These are phyloP conservation scores for Protonibea diacanthus DNA, from an alignment of 2,797 vertebrate species.

Conservation along the genomic window DNA sequence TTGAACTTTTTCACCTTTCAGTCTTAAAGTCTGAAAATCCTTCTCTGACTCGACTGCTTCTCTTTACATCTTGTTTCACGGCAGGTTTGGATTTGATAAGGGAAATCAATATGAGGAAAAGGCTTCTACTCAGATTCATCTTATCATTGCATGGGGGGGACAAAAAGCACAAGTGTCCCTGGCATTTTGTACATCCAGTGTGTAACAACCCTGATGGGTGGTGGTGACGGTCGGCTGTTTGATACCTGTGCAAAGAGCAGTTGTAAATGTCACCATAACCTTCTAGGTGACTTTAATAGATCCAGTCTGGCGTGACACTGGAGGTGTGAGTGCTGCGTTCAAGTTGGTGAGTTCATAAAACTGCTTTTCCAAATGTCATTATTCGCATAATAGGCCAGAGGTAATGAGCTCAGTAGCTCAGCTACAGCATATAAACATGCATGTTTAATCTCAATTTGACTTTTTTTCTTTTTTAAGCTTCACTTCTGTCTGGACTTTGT, in stretches of 20 bases:
- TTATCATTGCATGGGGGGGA: not conserved
- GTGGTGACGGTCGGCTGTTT: not conserved
- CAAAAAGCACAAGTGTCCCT: not conserved
- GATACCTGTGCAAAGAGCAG: not conserved
- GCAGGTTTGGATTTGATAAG: conserved; percentile 14
- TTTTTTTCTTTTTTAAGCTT: not conserved
- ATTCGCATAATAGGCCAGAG: not conserved
- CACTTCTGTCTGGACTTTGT: not conserved
- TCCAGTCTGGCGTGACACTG: not conserved
- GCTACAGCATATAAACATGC: no score
- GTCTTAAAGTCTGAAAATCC: conserved; percentile 4
- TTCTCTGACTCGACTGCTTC: not conserved
- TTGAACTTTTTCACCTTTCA: not conserved
- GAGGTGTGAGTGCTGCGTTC: not conserved
- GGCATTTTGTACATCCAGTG: not conserved
- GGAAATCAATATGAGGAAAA: conserved; percentile 21
- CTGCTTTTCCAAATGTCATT: not conserved
- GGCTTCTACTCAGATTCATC: not conserved
- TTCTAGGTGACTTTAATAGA: not conserved
- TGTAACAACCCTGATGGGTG: not conserved
- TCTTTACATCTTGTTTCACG: not conserved
- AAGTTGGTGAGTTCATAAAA: not conserved
- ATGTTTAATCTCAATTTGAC: no score
- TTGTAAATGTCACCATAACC: conserved; percentile 12
- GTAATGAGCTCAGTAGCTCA: no score